These are phyloP conservation scores for Prunella himalayana DNA, from an alignment of 2,113 vertebrate species.

Conservation along the genomic window DNA sequence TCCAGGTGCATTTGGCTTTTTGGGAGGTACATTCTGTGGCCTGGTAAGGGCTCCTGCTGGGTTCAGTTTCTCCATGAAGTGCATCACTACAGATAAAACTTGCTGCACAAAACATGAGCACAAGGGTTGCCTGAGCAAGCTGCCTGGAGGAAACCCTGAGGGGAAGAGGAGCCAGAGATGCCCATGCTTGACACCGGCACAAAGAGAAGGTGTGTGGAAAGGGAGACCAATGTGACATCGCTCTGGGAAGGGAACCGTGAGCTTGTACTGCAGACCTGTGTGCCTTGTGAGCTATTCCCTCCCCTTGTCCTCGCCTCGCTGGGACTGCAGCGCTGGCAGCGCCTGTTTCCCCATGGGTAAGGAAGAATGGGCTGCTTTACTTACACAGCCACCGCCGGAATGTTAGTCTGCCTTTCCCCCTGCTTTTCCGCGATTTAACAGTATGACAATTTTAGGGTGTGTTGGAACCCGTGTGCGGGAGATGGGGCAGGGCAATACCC, in stretches of 20 bases:
- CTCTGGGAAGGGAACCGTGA: too few species aligned
- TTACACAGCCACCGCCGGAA: rapidly evolving
- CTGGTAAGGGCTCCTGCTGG: not conserved
- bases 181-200: rapidly evolving
- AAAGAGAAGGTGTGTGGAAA: not conserved
- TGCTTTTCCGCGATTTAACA: rapidly evolving
- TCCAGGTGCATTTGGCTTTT: not conserved
- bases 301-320: rapidly evolving
- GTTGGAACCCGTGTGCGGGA: rapidly evolving
- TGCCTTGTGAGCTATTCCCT: rapidly evolving
- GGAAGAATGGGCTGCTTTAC: rapidly evolving
- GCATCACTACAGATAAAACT: not conserved
- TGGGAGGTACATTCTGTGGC: rapidly evolving
- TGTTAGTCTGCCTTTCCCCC: rapidly evolving
- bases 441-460: rapidly evolving
- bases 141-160: not conserved
- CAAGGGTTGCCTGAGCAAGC: not conserved
- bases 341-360: rapidly evolving
- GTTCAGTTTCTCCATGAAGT: not conserved
- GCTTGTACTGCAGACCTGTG: rapidly evolving
- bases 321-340: rapidly evolving
- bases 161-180: rapidly evolving
- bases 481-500: rapidly evolving
- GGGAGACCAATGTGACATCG: rapidly evolving
- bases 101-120: rapidly evolving